phyloP scores from a whole-genome alignment of 2,888 invertebrate genomes.

The Zygaena filipendulae region DNA sequence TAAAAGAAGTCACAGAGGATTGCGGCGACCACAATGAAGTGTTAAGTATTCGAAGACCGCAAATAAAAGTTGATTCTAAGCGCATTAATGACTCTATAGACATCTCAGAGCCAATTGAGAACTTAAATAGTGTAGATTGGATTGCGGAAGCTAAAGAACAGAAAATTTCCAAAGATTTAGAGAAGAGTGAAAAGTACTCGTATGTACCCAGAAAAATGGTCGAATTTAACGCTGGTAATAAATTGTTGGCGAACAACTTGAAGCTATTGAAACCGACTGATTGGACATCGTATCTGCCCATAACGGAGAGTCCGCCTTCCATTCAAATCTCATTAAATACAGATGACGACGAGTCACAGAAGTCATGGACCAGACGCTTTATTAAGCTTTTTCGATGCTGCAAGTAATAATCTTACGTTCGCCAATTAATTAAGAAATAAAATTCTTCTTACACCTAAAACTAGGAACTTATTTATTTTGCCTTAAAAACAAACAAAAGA shows the following conservation, averaged over 20 bases:
- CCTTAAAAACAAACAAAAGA: no score
- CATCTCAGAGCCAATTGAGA: constrained; percentile 27
- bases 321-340: constrained; percentile 31
- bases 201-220: no score
- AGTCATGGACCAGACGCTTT: constrained; percentile 33
- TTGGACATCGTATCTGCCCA: constrained; percentile 29
- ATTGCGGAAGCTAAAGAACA: constrained; percentile 22
- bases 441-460: no score
- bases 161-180: no score
- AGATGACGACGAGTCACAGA: constrained; percentile 19
- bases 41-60: constrained; percentile 15
- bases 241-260: constrained; percentile 26
- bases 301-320: constrained; percentile 27
- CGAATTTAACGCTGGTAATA: constrained; percentile 18
- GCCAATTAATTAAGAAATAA: neutral
- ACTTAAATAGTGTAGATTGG: constrained; percentile 26
- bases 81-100: constrained; percentile 9
- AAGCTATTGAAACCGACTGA: constrained; percentile 29
- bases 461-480: no score
- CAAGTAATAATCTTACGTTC: constrained; percentile 26
- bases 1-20: no score
- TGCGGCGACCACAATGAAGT: constrained; percentile 15
- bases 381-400: constrained; percentile 35
- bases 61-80: constrained; percentile 15
- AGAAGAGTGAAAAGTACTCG: no score